Evolutionary conservation across 2,797 vertebrate species (phyloP).

Genomic region (Lutra lutra): DNA sequence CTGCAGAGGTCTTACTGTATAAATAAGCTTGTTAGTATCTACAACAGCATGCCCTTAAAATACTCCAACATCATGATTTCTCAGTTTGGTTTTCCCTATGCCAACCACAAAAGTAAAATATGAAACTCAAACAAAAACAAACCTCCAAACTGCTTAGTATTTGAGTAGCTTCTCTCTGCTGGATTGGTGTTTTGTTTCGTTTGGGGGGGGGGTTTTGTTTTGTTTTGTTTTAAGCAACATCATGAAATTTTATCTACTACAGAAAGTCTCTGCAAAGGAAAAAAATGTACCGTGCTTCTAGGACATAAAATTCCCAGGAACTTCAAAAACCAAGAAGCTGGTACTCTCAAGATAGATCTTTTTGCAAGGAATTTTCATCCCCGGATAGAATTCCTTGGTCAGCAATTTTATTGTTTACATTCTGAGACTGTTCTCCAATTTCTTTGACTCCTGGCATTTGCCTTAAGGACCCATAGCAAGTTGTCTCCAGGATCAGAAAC

Average conservation of each 20-base stretch:
- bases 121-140: conserved; percentile 80
- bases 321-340: conserved; percentile 40
- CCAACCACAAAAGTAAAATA: conserved; percentile 93
- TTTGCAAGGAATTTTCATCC: not conserved
- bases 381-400: conserved; percentile 32
- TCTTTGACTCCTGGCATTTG: conserved; percentile 70
- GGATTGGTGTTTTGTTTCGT: not conserved
- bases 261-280: conserved; percentile 37
- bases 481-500: conserved; percentile 58
- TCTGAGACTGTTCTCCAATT: conserved; percentile 50
- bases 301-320: not conserved
- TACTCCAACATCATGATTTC: conserved; percentile 97
- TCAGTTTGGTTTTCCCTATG: conserved; percentile 97
- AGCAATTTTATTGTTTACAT: conserved; percentile 63
- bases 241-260: conserved; percentile 30
- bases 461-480: conserved; percentile 68
- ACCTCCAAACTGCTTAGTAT: not conserved
- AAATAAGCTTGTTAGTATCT: conserved; percentile 93
- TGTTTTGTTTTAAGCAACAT: conserved; percentile 43
- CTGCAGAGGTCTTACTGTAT: conserved; percentile 96
- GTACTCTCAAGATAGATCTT: not conserved
- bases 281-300: not conserved
- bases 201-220: not conserved
- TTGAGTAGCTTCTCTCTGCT: conserved; percentile 17
- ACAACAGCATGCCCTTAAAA: conserved; percentile 93